Conservation (phyloP, 2,888 invertebrate species). For the Coleophora deauratella region DNA sequence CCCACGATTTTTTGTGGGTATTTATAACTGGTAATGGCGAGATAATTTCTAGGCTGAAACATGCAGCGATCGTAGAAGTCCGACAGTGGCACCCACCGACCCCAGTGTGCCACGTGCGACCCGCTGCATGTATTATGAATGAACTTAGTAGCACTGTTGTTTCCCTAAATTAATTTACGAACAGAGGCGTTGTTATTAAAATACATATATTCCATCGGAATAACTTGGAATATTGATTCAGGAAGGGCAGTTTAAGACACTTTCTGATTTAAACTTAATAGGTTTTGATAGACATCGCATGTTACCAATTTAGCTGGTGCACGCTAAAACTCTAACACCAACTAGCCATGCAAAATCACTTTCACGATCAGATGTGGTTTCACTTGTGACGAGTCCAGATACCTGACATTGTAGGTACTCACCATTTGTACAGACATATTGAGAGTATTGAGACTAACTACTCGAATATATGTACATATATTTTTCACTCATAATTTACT, state of each 20-base stretch:
- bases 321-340: slow-evolving; percentile 46
- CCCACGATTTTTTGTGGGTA: neutral
- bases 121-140: slow-evolving; percentile 56
- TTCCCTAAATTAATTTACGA: slow-evolving; percentile 38
- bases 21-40: too few relatives aligned
- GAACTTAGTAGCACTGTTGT: slow-evolving; percentile 42
- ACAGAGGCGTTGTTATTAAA: slow-evolving; percentile 34
- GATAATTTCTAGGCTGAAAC: too few relatives aligned
- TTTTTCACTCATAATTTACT: too few relatives aligned
- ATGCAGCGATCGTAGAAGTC: slow-evolving; percentile 17
- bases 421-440: too few relatives aligned
- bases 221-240: neutral
- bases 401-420: too few relatives aligned
- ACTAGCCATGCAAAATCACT: slow-evolving; percentile 37
- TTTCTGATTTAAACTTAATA: neutral
- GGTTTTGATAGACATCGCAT: neutral
- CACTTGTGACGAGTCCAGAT: slow-evolving; percentile 61
- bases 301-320: slow-evolving; percentile 32
- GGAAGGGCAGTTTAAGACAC: neutral
- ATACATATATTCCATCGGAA: slow-evolving; percentile 11
- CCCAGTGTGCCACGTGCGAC: slow-evolving; percentile 33
- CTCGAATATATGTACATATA: too few relatives aligned
- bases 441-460: too few relatives aligned
- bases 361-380: slow-evolving; percentile 64
- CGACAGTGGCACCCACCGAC: slow-evolving; percentile 30